A percentile compares a stretch with the other conserved stretches of the same genome.
Evolutionary conservation across 1,140 invertebrate genomes (phyloP).

Genomic region (Triops longicaudatus): DNA sequence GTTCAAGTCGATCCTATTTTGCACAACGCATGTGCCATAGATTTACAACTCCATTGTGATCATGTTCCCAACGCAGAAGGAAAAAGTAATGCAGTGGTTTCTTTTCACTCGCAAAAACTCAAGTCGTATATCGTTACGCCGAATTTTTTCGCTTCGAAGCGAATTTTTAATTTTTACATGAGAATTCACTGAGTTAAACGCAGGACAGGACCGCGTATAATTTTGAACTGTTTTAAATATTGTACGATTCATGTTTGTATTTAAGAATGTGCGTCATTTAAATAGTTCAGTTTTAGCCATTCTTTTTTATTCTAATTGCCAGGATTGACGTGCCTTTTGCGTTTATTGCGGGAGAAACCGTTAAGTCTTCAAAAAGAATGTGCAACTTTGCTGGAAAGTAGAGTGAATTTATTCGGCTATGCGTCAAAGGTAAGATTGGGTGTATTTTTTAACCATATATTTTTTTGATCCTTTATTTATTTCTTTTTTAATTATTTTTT

Average conservation of each 20-base stretch:
- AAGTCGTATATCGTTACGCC: too few species aligned
- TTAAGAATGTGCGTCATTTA: too few species aligned
- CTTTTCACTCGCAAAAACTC: constrained; percentile 25
- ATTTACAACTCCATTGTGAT: constrained; percentile 44
- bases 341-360: constrained; percentile 53
- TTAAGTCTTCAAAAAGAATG: constrained; percentile 64
- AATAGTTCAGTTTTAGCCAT: too few species aligned
- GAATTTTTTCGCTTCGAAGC: too few species aligned
- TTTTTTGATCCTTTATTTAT: constrained; percentile 32
- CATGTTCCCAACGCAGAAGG: constrained; percentile 45
- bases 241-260: too few species aligned
- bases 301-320: constrained; percentile 38
- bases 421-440: constrained; percentile 73
- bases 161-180: too few species aligned
- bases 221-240: too few species aligned
- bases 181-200: too few species aligned
- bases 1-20: constrained; percentile 51
- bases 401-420: constrained; percentile 82
- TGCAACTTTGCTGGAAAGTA: constrained; percentile 61
- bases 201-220: too few species aligned
- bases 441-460: constrained; percentile 36
- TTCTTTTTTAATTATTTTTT: too few species aligned
- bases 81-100: constrained; percentile 35
- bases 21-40: constrained; percentile 44
- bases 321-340: constrained; percentile 76